Base-by-base conservation (phyloP, 2,797 vertebrate genomes). In the Remorina albescens region DNA sequence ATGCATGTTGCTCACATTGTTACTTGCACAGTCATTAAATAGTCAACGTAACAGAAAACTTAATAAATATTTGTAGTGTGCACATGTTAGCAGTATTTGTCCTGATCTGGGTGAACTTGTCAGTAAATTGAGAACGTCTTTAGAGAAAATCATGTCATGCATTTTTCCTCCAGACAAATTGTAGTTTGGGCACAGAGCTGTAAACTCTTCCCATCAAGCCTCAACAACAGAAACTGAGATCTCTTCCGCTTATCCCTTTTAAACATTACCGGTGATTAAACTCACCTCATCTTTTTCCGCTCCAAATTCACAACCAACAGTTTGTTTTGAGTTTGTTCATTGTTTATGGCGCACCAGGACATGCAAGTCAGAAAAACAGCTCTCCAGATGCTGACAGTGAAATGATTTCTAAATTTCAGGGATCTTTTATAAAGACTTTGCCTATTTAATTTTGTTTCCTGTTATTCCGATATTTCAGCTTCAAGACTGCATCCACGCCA, bases 401-500 rank as follows among this genome's bases (percentile, higher is more conserved):
- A 28, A 51, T 23, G 10, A 13, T 61, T 1, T 5, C 67, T 6
- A 0, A 30, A 12, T 42, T 67, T 60, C 10, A 41, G 41, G 21
- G 15, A 26, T 47, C 5, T 7, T 46, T 56, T 2, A 2, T 25
- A 10, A 50, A 49, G 53, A 39, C 59, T 19, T 16, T 46, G 2
- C 8, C 16, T 30, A 39, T 47, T 51, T 50, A 8, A 51, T 49
- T 1, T 1, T 59, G 25, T 74, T 65, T 65, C 64, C 19, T 67
- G 0, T 81, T 44, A n/a, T n/a, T n/a, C n/a, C 76, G 8, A 16
- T 51, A 9, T 89, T 94, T 67, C 93, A 99, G 98, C 96, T 99
- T 81, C 96, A 95, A 79, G 98, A 98, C 86, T 99, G 97, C 90
- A 96, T 99, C 89, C 95, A 96, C 83, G 97, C 95, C 68, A 96